Conservation (phyloP, 92 coral and sea anemone species). For the Paramuricea clavata region DNA sequence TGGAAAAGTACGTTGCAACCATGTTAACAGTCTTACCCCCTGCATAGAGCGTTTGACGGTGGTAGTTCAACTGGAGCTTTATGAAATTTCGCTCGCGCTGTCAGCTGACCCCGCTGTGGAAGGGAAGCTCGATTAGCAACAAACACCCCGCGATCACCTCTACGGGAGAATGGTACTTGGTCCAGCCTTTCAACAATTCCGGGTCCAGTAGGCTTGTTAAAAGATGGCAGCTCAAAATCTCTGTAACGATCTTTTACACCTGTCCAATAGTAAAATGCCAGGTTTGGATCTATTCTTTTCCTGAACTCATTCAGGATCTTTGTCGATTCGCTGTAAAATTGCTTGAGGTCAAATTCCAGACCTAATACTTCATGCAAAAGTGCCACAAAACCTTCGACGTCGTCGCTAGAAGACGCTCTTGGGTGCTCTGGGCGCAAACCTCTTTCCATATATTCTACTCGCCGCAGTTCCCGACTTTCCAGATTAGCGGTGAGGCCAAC, state of each 20-base stretch:
- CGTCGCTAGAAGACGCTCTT: slow-evolving; percentile 75
- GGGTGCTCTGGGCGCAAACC: slow-evolving; percentile 76
- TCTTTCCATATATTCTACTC: slow-evolving; percentile 52
- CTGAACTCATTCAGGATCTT: slow-evolving; percentile 75
- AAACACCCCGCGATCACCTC: slow-evolving; percentile 57
- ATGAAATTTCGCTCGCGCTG: slow-evolving; percentile 42
- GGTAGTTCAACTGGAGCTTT: slow-evolving; percentile 45
- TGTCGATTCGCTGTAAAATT: slow-evolving; percentile 64
- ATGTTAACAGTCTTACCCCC: neutral
- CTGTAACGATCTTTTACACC: slow-evolving; percentile 69
- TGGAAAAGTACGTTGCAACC: neutral
- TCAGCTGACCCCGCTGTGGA: slow-evolving; percentile 38
- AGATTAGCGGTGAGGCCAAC: slow-evolving; percentile 73
- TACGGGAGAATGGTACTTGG: slow-evolving; percentile 19
- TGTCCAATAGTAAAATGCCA: slow-evolving; percentile 75
- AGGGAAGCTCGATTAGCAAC: slow-evolving; percentile 52
- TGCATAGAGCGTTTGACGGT: neutral
- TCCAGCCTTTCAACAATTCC: slow-evolving; percentile 48
- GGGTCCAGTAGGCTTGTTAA: slow-evolving; percentile 70
- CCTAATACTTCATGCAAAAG: slow-evolving; percentile 75
- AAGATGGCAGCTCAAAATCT: slow-evolving; percentile 72
- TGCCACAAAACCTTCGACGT: too few species aligned
- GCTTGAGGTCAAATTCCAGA: slow-evolving; percentile 64
- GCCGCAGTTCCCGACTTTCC: slow-evolving; percentile 65
- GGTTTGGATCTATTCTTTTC: slow-evolving; percentile 66